phyloP scores from a whole-genome alignment of 2,113 vertebrate genomes.

The Drymodes brunneopygia region DNA sequence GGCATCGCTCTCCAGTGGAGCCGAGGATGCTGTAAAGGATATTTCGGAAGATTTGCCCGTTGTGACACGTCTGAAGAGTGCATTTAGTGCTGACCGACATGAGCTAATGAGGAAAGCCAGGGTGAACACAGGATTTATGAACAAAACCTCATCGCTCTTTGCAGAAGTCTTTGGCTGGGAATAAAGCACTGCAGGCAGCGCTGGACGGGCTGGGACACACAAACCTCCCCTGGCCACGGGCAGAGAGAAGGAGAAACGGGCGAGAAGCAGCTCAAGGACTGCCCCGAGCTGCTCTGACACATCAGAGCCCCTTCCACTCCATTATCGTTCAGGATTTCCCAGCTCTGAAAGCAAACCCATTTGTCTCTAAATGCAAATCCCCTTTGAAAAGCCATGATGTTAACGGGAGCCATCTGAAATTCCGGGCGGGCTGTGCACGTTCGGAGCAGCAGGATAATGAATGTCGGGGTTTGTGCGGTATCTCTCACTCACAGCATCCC shows the following conservation, averaged over 20 bases:
- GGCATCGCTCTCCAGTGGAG: not conserved
- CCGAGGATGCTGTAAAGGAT: not conserved
- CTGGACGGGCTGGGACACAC: fast-evolving
- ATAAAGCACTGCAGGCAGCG: not conserved
- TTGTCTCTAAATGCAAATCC: not conserved
- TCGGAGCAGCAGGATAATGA: not conserved
- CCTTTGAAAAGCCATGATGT: not conserved
- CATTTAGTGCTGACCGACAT: not conserved
- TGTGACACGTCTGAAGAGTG: not conserved
- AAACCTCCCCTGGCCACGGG: fast-evolving
- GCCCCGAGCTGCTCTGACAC: not conserved
- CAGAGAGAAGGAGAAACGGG: not conserved
- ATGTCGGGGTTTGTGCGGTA: not conserved
- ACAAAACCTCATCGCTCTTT: fast-evolving
- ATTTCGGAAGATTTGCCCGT: not conserved
- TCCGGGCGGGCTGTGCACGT: fast-evolving
- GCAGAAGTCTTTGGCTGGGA: fast-evolving
- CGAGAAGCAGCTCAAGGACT: not conserved
- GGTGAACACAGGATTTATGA: not conserved
- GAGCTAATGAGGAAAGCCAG: not conserved
- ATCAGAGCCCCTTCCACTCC: fast-evolving
- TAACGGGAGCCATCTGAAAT: not conserved
- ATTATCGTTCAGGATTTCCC: fast-evolving
- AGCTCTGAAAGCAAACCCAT: not conserved
- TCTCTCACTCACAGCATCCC: not conserved